Evolutionary conservation across 2,888 invertebrate species (phyloP), one percentile per base, ranked within the genome.

Genomic region (Phyllotreta striolata): DNA sequence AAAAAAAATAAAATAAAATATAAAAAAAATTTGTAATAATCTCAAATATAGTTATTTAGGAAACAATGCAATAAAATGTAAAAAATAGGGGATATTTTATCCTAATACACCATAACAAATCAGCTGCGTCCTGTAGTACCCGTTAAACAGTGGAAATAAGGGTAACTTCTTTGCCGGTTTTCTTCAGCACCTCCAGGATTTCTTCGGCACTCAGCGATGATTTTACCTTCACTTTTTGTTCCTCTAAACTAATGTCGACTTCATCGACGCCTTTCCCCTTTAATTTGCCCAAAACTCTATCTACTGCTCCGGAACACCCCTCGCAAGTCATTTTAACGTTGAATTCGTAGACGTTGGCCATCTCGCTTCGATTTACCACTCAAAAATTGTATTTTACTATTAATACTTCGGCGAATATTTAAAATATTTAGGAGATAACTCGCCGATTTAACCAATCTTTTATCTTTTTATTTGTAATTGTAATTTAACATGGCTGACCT

Each of bases 281-380:
- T 60, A 91, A 81, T 81, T 94, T 94, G 62, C 86, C 89, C 10
- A 98, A 85, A 39, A 96, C 95, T 79, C 91, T 86, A 78, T 93
- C 89, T 1, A 96, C 93, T 43, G 96, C 93, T 59, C 89, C 90
- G 0, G 94, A 91, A 81, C 97, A 98, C 9, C 96, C 96, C 74
- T 91, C 93, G 78, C 97, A 98, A 3, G 95, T 94, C 96, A 97
- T 97, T 78, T 89, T 92, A 55, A 97, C 95, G 74, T 89, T 88
- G 81, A 92, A 97, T 80, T 91, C 88, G 76, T 94, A 89, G 47
- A 88, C 72, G 74, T 78, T 72, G 34, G 60, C 52, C 52, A 59
- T 59, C 14, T 46, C 24, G 24, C 24, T 54, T 24, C 24, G 1
- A 4, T 24, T 24, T 24, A 24, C 24, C 24, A 24, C 24, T 24